Evolutionary conservation across 1,140 invertebrate genomes (phyloP), one percentile per base, ranked within the genome.

Genomic region (Coenobita brevimanus): DNA sequence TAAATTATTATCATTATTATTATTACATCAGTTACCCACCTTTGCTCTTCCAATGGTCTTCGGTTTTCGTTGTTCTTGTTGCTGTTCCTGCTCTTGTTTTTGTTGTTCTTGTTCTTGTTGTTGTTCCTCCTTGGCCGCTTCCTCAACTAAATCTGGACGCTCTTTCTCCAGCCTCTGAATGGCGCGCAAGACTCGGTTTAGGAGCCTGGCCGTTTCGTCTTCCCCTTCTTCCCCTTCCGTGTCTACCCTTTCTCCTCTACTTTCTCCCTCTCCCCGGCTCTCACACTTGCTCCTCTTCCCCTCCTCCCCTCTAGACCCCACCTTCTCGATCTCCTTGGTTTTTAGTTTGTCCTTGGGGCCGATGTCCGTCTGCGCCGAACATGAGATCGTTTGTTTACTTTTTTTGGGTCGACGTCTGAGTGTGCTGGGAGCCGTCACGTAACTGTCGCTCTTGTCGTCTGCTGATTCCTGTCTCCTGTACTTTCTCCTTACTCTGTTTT

Each of bases 111-210:
- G 60, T 62, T 17, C 3, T 13, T 24, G 67, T 79, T 57, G 50
- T 21, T 84, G 27, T 33, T 75, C 82, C 54, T 85, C 50, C 71
- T 60, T 10, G n/a, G 33, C 13, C 27, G 71, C 82, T 33, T 78
- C 67, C 54, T 85, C 69, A 21, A 85, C 71, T 17, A 85, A 43
- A 0, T 85, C 82, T 1, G 82, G 82, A 1, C 82, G 71, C 43
- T 85, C 82, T 30, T 85, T 50, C 30, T 85, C 82, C n/a, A 85
- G 50, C 36, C 54, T 57, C 71, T 85, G 50, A 21, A 85, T 85
- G 27, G 82, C 82, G 6, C 82, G 82, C 27, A 85, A 27, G 15
- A 85, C 82, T 3, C 82, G 43, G 41, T 85, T 85, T 36, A 85
- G 54, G 17, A 85, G 50, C 30, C 82, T 60, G 15, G 71, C 75